Conservation (phyloP, 2,888 invertebrate genomes). For the Drosophila paracracens region DNA sequence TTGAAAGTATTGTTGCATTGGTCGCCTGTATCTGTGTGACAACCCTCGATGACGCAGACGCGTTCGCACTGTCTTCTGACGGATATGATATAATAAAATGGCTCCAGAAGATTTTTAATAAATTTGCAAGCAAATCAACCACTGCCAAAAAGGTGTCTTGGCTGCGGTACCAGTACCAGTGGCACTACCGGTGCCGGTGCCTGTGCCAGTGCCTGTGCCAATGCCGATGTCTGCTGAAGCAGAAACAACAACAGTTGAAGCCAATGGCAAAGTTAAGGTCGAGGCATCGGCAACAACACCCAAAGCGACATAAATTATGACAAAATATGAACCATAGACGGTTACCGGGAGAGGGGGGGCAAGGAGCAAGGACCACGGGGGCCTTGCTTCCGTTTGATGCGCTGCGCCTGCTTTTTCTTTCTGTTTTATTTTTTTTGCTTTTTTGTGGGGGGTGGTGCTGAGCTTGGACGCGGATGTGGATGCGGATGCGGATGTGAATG, state of each 20-base stretch:
- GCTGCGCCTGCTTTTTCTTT: slow-evolving; percentile 1
- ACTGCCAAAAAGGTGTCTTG: slow-evolving; percentile 71
- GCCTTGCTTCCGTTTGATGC: slow-evolving; percentile 33
- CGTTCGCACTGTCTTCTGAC: slow-evolving; percentile 54
- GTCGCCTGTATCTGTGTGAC: slow-evolving; percentile 9
- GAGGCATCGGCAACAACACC: slow-evolving; percentile 76
- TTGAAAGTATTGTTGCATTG: background rate
- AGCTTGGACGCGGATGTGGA: background rate
- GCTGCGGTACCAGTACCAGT: slow-evolving; percentile 30
- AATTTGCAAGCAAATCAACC: slow-evolving; percentile 83
- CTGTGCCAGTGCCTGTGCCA: background rate
- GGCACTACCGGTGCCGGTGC: background rate
- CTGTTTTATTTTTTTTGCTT: background rate
- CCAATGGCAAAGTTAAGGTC: slow-evolving; percentile 50
- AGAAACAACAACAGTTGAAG: slow-evolving; percentile 20
- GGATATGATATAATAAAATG: slow-evolving; percentile 72
- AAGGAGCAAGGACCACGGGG: slow-evolving; percentile 35
- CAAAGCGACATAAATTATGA: slow-evolving; percentile 83
- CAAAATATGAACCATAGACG: slow-evolving; percentile 72
- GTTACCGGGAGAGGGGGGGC: slow-evolving; percentile 11
- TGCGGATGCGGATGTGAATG: slow-evolving; percentile 2
- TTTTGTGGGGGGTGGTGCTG: background rate
- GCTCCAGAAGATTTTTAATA: slow-evolving; percentile 80
- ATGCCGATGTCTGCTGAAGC: slow-evolving; percentile 19
- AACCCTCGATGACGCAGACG: slow-evolving; percentile 30